Conservation (phyloP, 2,888 invertebrate genomes). For the Therioaphis trifolii region DNA sequence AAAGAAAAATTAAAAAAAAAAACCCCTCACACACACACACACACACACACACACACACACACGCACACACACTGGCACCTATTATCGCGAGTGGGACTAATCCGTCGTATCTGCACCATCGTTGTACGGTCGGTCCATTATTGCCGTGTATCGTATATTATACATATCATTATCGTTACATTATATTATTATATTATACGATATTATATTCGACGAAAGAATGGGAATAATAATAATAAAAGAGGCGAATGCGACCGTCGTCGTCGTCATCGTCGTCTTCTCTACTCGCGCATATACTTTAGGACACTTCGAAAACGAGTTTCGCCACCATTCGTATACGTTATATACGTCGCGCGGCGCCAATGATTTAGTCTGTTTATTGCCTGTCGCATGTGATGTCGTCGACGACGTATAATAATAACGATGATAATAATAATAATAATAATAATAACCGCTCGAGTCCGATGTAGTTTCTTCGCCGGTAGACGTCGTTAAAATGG, state of each 20-base stretch:
- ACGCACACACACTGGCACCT: neutral
- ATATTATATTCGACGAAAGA: conserved; percentile 32
- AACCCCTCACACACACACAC: neutral
- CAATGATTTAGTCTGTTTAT: conserved; percentile 47
- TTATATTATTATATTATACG: too few species aligned
- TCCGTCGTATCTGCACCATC: conserved; percentile 13
- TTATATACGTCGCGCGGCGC: neutral
- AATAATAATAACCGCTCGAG: neutral
- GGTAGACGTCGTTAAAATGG: conserved; percentile 8
- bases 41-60: neutral
- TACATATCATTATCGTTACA: conserved; percentile 11
- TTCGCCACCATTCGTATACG: conserved; percentile 13
- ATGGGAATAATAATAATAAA: neutral
- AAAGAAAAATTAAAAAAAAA: neutral
- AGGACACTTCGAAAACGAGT: conserved; percentile 32
- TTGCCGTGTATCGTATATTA: neutral
- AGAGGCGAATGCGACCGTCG: neutral
- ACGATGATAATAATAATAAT: neutral
- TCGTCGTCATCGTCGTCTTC: too few species aligned
- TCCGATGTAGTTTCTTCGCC: neutral
- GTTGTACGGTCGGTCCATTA: neutral
- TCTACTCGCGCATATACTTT: too few species aligned
- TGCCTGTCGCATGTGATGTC: neutral
- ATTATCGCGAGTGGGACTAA: too few species aligned
- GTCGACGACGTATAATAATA: neutral